Evolutionary conservation across 2,888 invertebrate species (phyloP).

Genomic region (Saturnia pavonia): DNA sequence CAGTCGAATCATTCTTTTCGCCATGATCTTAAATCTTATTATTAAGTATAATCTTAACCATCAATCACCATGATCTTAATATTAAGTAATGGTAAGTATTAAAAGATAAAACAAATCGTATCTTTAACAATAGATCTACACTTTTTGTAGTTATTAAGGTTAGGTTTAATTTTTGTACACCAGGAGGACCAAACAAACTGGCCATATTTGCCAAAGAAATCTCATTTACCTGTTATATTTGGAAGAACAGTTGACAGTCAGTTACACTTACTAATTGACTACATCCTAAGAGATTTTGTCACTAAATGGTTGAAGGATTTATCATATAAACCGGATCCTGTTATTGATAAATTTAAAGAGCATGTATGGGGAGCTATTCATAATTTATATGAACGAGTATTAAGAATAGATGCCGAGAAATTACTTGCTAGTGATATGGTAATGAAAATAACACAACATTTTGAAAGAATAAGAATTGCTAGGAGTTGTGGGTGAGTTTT

Average conservation of each 20-base stretch:
- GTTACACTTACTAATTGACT: conserved; percentile 91
- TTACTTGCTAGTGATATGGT: conserved; percentile 92
- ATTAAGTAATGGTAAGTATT: too few species aligned
- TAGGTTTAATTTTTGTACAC: neutral
- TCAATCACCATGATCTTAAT: too few species aligned
- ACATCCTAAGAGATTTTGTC: conserved; percentile 90
- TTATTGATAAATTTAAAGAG: conserved; percentile 86
- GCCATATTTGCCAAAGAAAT: conserved; percentile 64
- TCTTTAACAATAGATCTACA: neutral
- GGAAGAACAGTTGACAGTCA: conserved; percentile 92
- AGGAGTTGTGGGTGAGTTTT: conserved; percentile 87
- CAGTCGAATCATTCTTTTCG: too few species aligned
- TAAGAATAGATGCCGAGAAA: conserved; percentile 90
- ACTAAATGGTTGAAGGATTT: conserved; percentile 87
- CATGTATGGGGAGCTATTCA: conserved; percentile 92
- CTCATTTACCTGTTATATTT: conserved; percentile 89
- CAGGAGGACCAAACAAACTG: conserved; percentile 72
- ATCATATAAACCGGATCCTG: conserved; percentile 85
- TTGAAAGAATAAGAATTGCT: conserved; percentile 91
- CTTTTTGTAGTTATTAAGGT: neutral
- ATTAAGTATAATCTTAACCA: too few species aligned
- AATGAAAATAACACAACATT: conserved; percentile 90
- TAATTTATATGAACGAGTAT: conserved; percentile 86
- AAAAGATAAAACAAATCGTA: too few species aligned
- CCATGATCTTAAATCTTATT: too few species aligned